Evolutionary conservation across 2,113 vertebrate species (phyloP), one percentile per base, ranked within the genome.

Genomic region (Rhinopomastus cyanomelas): DNA sequence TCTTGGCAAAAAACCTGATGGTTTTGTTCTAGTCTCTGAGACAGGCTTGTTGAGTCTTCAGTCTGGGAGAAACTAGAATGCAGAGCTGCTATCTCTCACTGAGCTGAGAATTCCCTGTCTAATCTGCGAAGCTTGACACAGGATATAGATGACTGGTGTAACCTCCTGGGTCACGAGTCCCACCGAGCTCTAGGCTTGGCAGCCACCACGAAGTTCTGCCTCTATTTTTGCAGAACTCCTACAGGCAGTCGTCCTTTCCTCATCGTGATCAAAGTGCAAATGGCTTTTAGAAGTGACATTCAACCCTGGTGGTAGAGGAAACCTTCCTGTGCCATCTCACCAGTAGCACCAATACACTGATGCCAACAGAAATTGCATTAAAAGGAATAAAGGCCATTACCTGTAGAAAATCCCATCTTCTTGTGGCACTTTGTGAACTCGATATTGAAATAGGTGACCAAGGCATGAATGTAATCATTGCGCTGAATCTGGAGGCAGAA

Each of bases 341-440:
- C 46, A 88, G 17, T 22, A 92, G 37, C 42, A 75, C 21, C 52
- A 48, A 64, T 6, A 61, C 9, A 44, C 11, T 64, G 29, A 78
- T 25, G 52, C 27, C 25, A 78, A 75, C 1, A 64, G 51, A 84
- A 75, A 77, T n/a, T 1, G 56, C 64, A 77, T 56, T 0, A 77
- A 49, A 51, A 61, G n/a, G 51, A 37, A 21, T 26, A 46, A 17
- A 55, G 44, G 88, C 96, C 95, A 99, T 96, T 95, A 99, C 99
- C 99, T 95, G 99, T 99, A 85, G 99, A 99, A 97, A 99, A 99
- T 27, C 99, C 98, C 14, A 98, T 99, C 93, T 99, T 99, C 88
- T 99, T 99, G 95, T 99, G 99, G 98, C 99, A 99, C 97, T 99
- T 99, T 2, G 99, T 99, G 97, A 99, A 99, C 96, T 99, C 99